These are phyloP conservation scores for Microplitis deprimator DNA, from an alignment of 2,888 invertebrate species.

Conservation along the genomic window DNA sequence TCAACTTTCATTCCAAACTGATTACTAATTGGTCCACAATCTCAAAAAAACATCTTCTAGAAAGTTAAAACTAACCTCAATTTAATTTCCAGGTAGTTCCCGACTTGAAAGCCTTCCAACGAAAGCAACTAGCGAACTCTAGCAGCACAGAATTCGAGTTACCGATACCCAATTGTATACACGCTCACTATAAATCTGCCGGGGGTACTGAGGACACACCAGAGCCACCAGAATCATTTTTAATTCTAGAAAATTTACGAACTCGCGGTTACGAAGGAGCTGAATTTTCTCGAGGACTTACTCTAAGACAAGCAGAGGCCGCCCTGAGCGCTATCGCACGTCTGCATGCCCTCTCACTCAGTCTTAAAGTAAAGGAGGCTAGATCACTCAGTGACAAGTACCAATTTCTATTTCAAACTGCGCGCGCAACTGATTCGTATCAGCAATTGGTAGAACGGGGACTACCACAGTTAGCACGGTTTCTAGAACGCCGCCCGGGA, in stretches of 20 bases:
- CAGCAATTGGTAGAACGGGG: constrained; percentile 85
- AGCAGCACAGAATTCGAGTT: constrained; percentile 72
- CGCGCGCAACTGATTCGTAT: constrained; percentile 85
- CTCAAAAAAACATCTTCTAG: too few relatives aligned
- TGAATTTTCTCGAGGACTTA: constrained; percentile 81
- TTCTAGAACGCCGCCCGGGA: constrained; percentile 79
- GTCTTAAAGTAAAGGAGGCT: constrained; percentile 75
- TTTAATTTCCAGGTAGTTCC: constrained; percentile 76
- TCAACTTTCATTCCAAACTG: too few relatives aligned
- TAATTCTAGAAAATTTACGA: constrained; percentile 84
- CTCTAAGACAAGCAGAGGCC: constrained; percentile 77
- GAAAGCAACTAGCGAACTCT: constrained; percentile 66
- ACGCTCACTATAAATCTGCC: constrained; percentile 76
- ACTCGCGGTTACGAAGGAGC: constrained; percentile 78
- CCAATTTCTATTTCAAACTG: constrained; percentile 83
- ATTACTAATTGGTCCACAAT: too few relatives aligned
- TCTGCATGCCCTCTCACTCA: constrained; percentile 82
- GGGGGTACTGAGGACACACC: constrained; percentile 66
- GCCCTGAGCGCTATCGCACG: constrained; percentile 82
- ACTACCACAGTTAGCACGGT: constrained; percentile 82
- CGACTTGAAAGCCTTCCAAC: constrained; percentile 78
- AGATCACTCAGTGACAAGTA: constrained; percentile 74
- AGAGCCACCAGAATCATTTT: constrained; percentile 77
- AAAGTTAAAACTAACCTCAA: not conserved
- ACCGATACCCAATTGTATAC: constrained; percentile 81